Evolutionary conservation across 2,113 vertebrate species (phyloP), one percentile per base, ranked within the genome.

Genomic region (Melanerpes aurifrons): DNA sequence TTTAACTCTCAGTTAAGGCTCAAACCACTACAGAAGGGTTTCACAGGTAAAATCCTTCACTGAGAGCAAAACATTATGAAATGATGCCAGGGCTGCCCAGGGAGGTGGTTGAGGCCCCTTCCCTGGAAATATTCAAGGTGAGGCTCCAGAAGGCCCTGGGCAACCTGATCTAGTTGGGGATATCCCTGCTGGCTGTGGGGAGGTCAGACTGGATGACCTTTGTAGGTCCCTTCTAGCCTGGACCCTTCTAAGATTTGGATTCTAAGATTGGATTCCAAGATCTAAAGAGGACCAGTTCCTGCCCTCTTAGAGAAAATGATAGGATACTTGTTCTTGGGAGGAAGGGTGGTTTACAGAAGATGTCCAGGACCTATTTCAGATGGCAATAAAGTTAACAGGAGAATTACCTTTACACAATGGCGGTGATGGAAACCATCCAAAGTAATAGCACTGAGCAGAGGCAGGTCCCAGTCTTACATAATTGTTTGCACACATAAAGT

Each of bases 371-470:
- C 3, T 20, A 7, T 70, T 73, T 69, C 31, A 47, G 29, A 28
- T 43, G 19, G 69, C 13, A 69, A 5, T 22, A 48, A 70, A n/a
- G 28, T 66, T 83, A 71, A 69, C 20, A 62, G 12, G 69, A 76
- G 61, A 75, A 90, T 80, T 95, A 98, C 98, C 95, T 97, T 96
- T 93, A 83, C 98, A 98, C 3, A 15, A 82, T 22, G 98, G 97
- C 31, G 94, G 61, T 7, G 58, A 3, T 53, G 97, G 97, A 58
- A 89, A 98, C 97, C 98, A 98, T 68, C 98, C 98, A 85, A 98
- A 98, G 61, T 97, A 70, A 67, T 98, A 98, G 77, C 98, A 98
- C 56, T 98, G 98, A 68, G 11, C 3, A 40, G 95, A 97, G 24
- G 95, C 91, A 81, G 97, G 12, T 74, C 97, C 98, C 61, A 97